Percentiles rank a stretch among this genome's conserved stretches.
These are phyloP conservation scores for Neotragus moschatus DNA, from an alignment of 2,113 vertebrate genomes.

Conservation along the genomic window DNA sequence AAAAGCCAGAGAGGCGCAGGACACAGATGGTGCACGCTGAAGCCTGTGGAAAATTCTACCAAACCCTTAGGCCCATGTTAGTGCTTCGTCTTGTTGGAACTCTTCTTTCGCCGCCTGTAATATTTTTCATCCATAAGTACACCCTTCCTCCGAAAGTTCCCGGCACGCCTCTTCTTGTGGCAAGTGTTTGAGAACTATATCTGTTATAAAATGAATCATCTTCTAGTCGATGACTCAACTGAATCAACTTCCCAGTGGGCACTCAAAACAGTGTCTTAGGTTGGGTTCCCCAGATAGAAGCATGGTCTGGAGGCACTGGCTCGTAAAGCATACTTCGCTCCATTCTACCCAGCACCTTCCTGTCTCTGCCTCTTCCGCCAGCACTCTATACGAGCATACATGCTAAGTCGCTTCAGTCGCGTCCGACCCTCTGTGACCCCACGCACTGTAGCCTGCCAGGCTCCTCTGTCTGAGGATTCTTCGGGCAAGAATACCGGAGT, in stretches of 20 bases:
- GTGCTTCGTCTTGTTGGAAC: background rate
- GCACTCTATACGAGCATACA: background rate
- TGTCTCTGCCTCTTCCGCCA: background rate
- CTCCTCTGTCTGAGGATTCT: background rate
- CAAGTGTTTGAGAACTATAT: background rate
- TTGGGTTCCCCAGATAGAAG: background rate
- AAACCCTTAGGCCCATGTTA: background rate
- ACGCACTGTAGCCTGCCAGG: background rate
- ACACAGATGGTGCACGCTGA: fast-evolving
- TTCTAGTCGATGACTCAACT: background rate
- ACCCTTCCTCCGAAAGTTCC: background rate
- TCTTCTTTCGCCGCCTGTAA: background rate
- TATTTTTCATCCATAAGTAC: background rate
- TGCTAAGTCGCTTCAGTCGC: background rate
- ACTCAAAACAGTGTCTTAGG: background rate
- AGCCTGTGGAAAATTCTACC: background rate
- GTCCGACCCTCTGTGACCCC: background rate
- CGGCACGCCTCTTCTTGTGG: background rate
- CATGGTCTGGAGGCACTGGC: background rate
- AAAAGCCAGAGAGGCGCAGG: background rate
- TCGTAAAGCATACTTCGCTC: background rate
- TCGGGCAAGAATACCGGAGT: background rate
- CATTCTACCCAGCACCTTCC: background rate
- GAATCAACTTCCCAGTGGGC: background rate
- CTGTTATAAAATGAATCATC: background rate